A percentile compares a stretch with the other conserved stretches of the same genome.
Evolutionary conservation across 2,888 invertebrate genomes (phyloP).

Genomic region (Homarus gammarus): DNA sequence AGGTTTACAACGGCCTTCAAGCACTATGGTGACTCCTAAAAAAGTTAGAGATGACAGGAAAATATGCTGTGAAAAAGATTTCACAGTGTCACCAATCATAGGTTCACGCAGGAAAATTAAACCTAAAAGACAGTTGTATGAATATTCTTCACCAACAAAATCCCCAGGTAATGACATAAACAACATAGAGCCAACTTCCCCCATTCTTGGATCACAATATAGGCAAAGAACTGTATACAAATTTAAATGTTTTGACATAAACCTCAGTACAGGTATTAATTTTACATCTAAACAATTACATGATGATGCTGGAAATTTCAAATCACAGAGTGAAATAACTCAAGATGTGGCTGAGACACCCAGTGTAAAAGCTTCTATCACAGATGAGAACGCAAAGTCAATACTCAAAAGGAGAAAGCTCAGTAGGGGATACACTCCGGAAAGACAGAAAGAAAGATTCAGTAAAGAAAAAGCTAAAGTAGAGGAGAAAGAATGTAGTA

Average conservation of each 20-base stretch:
- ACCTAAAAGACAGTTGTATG: too few relatives aligned
- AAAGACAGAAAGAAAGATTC: not conserved
- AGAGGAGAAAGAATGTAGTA: not conserved
- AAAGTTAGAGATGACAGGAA: not conserved
- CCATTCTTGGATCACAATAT: slow-evolving; percentile 18
- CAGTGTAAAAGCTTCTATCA: not conserved
- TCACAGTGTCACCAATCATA: not conserved
- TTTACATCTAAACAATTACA: not conserved
- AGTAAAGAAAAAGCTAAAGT: not conserved
- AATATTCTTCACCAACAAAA: too few relatives aligned
- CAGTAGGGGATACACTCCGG: not conserved
- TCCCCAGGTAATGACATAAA: not conserved
- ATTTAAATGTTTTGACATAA: not conserved
- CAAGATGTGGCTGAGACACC: not conserved
- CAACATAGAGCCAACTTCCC: not conserved
- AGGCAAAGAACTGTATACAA: not conserved
- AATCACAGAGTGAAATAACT: too few relatives aligned
- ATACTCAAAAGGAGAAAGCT: slow-evolving; percentile 3
- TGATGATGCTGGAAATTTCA: too few relatives aligned
- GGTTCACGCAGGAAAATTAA: not conserved
- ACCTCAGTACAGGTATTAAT: not conserved
- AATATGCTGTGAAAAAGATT: not conserved
- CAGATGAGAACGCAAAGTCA: not conserved
- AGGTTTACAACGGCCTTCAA: not conserved
- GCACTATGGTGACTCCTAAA: not conserved